A percentile compares a stretch with the other conserved stretches of the same genome.
Evolutionary conservation across 2,113 vertebrate genomes (phyloP).

Genomic region (Plecturocebus donacophilus): DNA sequence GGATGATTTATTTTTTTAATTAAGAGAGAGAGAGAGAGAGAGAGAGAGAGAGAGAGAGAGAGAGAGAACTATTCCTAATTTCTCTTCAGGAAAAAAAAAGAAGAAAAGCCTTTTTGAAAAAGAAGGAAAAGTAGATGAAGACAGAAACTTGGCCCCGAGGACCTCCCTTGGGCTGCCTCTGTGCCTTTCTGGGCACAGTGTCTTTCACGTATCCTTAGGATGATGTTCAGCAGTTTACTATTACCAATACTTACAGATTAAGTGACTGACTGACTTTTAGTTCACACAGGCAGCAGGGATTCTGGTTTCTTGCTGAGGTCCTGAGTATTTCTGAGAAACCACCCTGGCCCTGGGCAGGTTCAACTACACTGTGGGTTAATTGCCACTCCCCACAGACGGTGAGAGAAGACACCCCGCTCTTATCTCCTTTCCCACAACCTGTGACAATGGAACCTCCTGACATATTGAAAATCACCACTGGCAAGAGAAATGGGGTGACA

Average conservation of each 20-base stretch:
- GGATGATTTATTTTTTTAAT: not conserved
- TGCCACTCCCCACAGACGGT: fast-evolving
- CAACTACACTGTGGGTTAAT: not conserved
- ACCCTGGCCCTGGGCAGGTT: fast-evolving
- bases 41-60: no score
- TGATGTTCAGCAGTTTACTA: fast-evolving
- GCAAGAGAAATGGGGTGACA: not conserved
- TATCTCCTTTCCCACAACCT: no score
- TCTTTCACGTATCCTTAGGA: no score
- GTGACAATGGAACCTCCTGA: not conserved
- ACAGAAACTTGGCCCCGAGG: not conserved
- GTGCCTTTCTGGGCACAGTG: fast-evolving
- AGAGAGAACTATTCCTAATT: not conserved
- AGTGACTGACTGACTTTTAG: not conserved
- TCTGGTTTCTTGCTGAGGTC: no score
- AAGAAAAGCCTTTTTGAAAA: not conserved
- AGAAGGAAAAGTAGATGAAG: not conserved
- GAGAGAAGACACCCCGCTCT: fast-evolving
- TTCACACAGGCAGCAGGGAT: not conserved
- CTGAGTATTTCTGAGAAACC: fast-evolving
- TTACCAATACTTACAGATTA: not conserved
- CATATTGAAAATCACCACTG: not conserved
- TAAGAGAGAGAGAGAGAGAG: not conserved
- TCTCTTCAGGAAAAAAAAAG: not conserved
- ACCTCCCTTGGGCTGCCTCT: not conserved